phyloP scores from a whole-genome alignment of 2,113 vertebrate species.

The Odontesthes bonariensis region DNA sequence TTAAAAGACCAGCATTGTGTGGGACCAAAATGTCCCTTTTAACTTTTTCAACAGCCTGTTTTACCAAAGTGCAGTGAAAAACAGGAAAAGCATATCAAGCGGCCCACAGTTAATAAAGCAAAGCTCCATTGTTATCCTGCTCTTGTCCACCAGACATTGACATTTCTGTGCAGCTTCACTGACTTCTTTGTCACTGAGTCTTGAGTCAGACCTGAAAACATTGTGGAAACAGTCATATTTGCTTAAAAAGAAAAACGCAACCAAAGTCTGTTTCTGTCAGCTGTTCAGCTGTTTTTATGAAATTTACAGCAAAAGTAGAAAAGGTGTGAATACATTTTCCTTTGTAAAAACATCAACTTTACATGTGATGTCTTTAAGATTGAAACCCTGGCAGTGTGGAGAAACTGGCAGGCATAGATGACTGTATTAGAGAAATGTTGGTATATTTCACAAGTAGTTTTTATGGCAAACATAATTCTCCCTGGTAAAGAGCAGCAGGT shows the following conservation, averaged over 20 bases:
- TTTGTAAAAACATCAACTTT: neutral
- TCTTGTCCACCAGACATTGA: neutral
- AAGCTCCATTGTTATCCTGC: slow-evolving; percentile 13
- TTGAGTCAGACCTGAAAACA: neutral
- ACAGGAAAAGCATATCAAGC: neutral
- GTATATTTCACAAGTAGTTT: no score
- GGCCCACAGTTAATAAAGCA: slow-evolving; percentile 5
- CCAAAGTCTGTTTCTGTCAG: no score
- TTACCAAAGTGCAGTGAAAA: slow-evolving; percentile 3
- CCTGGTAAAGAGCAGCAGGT: no score
- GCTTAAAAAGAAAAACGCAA: neutral
- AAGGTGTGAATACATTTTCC: slow-evolving; percentile 18
- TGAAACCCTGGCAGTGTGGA: neutral
- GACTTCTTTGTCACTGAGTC: neutral
- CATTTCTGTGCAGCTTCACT: slow-evolving; percentile 1
- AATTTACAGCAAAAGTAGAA: no score
- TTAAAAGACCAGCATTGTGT: neutral
- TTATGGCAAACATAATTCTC: slow-evolving; percentile 19
- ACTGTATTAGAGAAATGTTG: neutral
- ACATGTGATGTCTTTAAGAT: neutral
- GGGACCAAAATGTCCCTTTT: neutral
- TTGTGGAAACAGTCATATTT: neutral
- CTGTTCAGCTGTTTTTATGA: neutral
- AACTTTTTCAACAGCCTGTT: slow-evolving; percentile 13
- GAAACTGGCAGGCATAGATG: neutral